phyloP scores from a whole-genome alignment of 53 echinoderm and acorn worm genomes.

The Stichopus horrens region DNA sequence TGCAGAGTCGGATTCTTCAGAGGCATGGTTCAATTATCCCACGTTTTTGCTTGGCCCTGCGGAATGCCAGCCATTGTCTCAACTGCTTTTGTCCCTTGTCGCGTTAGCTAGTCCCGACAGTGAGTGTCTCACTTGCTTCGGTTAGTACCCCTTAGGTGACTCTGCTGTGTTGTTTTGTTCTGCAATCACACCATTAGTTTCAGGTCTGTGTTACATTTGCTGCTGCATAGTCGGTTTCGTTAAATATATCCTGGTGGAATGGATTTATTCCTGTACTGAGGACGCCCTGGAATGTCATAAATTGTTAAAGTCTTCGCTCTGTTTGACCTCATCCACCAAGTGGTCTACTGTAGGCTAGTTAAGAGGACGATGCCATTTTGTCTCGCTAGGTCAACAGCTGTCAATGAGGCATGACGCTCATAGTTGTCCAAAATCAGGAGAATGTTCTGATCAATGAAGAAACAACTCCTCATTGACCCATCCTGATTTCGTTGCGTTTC shows the following conservation, averaged over 20 bases:
- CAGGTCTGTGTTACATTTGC: neutral
- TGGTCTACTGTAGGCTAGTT: slow-evolving; percentile 43
- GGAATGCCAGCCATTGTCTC: too few relatives aligned
- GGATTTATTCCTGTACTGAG: slow-evolving; percentile 27
- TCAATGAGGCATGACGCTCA: slow-evolving; percentile 59
- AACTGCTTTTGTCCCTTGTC: too few relatives aligned
- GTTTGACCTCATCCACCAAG: slow-evolving; percentile 57
- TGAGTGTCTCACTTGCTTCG: too few relatives aligned
- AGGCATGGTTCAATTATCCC: too few relatives aligned
- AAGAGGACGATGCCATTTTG: slow-evolving; percentile 56
- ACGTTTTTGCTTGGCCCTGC: too few relatives aligned
- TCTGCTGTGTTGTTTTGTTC: too few relatives aligned
- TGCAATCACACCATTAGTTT: neutral
- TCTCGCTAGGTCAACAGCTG: slow-evolving; percentile 47
- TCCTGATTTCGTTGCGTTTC: too few relatives aligned
- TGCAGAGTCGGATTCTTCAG: neutral
- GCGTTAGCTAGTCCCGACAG: too few relatives aligned
- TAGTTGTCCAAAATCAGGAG: slow-evolving; percentile 71
- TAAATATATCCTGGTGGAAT: slow-evolving; percentile 10
- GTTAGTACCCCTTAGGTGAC: too few relatives aligned
- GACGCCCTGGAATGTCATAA: slow-evolving; percentile 55
- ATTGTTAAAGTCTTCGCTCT: slow-evolving; percentile 58
- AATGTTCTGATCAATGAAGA: slow-evolving; percentile 54
- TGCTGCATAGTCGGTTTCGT: neutral
- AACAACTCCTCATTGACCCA: too few relatives aligned